These are phyloP conservation scores for Anisognathus igniventris DNA, from an alignment of 2,797 vertebrate genomes.

Conservation along the genomic window DNA sequence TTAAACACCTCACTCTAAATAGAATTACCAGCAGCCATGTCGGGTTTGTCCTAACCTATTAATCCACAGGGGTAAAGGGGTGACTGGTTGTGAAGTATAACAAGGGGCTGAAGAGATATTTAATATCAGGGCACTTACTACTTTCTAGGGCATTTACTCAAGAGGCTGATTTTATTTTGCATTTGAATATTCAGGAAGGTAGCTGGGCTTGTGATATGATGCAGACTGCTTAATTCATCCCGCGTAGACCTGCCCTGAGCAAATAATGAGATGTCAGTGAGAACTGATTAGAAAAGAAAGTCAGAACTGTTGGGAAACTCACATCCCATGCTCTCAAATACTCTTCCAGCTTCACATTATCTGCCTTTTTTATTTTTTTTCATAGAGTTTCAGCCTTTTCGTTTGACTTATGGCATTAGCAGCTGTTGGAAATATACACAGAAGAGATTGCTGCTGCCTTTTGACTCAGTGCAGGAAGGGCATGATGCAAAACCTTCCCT, in stretches of 20 bases:
- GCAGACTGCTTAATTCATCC: not conserved
- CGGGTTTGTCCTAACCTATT: not conserved
- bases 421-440: slow-evolving; percentile 30
- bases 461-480: slow-evolving; percentile 34
- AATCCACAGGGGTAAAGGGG: not conserved
- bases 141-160: not conserved
- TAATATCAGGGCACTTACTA: not conserved
- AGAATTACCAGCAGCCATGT: not conserved
- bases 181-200: not conserved
- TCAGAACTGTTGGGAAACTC: not conserved
- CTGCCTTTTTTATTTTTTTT: not conserved
- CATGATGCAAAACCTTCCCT: slow-evolving; percentile 47
- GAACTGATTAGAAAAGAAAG: not conserved
- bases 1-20: not conserved
- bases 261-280: not conserved
- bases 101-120: not conserved
- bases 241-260: not conserved
- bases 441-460: slow-evolving; percentile 7
- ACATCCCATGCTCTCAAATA: not conserved
- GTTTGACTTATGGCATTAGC: not conserved
- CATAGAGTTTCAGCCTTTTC: not conserved
- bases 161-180: not conserved
- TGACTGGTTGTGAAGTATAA: not conserved
- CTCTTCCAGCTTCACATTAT: not conserved
- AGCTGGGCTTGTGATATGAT: not conserved